Conservation (phyloP, 1,140 invertebrate species). For the Bombus soroeensis region DNA sequence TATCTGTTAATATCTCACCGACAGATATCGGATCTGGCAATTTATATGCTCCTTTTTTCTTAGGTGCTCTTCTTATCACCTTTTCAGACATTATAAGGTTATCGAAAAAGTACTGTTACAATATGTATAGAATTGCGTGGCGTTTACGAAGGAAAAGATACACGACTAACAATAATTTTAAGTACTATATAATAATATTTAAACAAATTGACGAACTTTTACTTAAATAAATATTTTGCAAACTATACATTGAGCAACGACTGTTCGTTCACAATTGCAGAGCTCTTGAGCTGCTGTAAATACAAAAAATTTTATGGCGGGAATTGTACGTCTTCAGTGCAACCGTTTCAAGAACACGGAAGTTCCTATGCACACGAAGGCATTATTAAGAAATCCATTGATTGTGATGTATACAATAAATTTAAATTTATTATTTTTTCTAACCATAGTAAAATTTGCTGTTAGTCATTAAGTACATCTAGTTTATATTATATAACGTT, state of each 20-base stretch:
- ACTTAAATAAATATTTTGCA: slow-evolving; percentile 10
- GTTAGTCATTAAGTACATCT: neutral
- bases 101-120: slow-evolving; percentile 4
- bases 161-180: neutral
- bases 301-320: slow-evolving; percentile 33
- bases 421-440: neutral
- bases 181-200: neutral
- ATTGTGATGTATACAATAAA: neutral
- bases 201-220: neutral
- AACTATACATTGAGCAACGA: neutral
- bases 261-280: neutral
- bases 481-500: neutral
- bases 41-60: slow-evolving; percentile 86
- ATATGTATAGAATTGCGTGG: neutral
- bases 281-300: neutral
- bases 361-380: slow-evolving; percentile 11
- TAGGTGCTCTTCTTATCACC: slow-evolving; percentile 77
- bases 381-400: neutral
- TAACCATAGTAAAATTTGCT: neutral
- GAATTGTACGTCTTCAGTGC: neutral
- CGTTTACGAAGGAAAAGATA: neutral
- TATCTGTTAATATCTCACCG: slow-evolving; percentile 90
- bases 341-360: neutral
- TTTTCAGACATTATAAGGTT: slow-evolving; percentile 73
- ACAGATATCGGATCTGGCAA: slow-evolving; percentile 89